A percentile compares a stretch with the other conserved stretches of the same genome.
Evolutionary conservation across 2,113 vertebrate genomes (phyloP).

Genomic region (Colinus virginianus): DNA sequence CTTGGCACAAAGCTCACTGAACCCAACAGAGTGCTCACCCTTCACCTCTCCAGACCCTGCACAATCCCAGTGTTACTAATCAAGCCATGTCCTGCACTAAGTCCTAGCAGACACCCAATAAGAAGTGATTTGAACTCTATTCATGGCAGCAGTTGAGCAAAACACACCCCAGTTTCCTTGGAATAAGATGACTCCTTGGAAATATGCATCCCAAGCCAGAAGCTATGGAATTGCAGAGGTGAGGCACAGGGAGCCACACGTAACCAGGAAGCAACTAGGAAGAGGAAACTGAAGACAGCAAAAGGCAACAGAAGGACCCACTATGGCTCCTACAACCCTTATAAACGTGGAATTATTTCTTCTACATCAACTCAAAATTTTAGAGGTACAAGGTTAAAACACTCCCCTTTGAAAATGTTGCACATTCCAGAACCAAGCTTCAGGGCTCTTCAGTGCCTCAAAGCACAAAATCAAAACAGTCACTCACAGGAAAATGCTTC

Average conservation of each 20-base stretch:
- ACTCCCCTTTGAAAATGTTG: constrained; percentile 11
- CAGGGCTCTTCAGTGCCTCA: background rate
- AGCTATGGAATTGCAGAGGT: background rate
- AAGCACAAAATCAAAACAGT: constrained; percentile 5
- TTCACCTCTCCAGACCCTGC: background rate
- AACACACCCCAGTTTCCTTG: background rate
- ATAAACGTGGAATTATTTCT: background rate
- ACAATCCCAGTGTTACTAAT: background rate
- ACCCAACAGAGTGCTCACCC: background rate
- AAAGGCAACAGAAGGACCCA: background rate
- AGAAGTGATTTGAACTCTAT: fast-evolving
- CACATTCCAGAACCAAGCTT: background rate
- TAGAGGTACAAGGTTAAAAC: background rate
- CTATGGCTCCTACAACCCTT: background rate
- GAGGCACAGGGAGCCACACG: fast-evolving
- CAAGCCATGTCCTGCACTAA: background rate
- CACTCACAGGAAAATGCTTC: background rate
- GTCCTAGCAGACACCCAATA: background rate
- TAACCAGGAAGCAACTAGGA: background rate
- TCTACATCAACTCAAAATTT: background rate
- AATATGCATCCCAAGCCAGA: fast-evolving
- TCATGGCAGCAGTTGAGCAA: fast-evolving
- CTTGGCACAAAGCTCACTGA: background rate
- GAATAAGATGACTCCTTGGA: background rate
- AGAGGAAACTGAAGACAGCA: background rate